phyloP scores from a whole-genome alignment of 2,113 vertebrate genomes.

The Xenopus laevis region DNA sequence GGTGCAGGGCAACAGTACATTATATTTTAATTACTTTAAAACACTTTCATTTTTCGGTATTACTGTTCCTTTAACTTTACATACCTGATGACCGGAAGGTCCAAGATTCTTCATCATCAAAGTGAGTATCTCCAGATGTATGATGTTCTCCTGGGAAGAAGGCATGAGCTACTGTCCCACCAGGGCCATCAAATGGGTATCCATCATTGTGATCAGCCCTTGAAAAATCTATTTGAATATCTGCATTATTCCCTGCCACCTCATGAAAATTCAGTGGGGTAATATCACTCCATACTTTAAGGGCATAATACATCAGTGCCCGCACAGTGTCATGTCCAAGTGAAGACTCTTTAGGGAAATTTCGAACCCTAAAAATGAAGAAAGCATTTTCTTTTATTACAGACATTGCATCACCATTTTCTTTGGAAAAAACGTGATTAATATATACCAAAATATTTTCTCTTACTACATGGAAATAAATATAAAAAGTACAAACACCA shows the following conservation, averaged over 20 bases:
- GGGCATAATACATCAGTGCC: constrained; percentile 90
- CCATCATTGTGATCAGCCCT: constrained; percentile 84
- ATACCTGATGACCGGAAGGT: constrained; percentile 90
- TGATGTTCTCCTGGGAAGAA: constrained; percentile 88
- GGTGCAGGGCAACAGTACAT: too few relatives aligned
- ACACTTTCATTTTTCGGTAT: too few relatives aligned
- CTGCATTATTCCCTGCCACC: constrained; percentile 82
- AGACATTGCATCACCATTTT: too few relatives aligned
- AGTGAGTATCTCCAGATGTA: constrained; percentile 86
- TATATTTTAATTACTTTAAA: too few relatives aligned
- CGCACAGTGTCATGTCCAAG: constrained; percentile 88
- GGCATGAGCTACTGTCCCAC: constrained; percentile 89
- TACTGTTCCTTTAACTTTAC: constrained; percentile 1
- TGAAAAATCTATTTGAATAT: constrained; percentile 96
- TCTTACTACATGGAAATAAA: too few relatives aligned
- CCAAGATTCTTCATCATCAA: constrained; percentile 93
- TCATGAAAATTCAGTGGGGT: constrained; percentile 92
- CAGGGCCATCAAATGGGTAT: constrained; percentile 92
- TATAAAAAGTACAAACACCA: too few relatives aligned
- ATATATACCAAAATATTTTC: too few relatives aligned
- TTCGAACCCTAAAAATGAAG: constrained; percentile 74
- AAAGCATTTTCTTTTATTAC: background rate
- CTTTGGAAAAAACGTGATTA: too few relatives aligned
- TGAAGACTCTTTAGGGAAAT: constrained; percentile 81
- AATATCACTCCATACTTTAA: constrained; percentile 97